A percentile compares a stretch with the other conserved stretches of the same genome.
phyloP scores from a whole-genome alignment of 2,113 vertebrate genomes.

The Pollimyrus isidori region DNA sequence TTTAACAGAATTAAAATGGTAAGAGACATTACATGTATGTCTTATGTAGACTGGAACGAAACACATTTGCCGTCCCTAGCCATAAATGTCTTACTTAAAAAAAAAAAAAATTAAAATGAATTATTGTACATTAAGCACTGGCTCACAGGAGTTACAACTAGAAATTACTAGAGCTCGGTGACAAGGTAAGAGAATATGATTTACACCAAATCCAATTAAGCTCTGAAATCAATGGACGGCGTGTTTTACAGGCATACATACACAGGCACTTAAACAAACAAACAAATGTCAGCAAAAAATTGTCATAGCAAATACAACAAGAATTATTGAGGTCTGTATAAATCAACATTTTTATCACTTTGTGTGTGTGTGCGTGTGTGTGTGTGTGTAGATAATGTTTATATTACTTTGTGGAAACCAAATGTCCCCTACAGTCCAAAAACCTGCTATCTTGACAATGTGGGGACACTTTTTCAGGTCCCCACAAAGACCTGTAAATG shows the following conservation, averaged over 20 bases:
- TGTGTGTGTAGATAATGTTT: not conserved
- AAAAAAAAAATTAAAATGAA: not conserved
- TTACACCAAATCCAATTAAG: not conserved
- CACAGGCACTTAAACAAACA: not conserved
- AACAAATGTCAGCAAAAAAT: not conserved
- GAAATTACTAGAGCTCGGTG: not conserved
- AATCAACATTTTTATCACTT: not conserved
- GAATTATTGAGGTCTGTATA: not conserved
- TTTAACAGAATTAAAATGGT: not conserved
- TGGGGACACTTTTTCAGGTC: too few relatives aligned
- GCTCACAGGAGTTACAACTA: not conserved
- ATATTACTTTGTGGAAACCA: not conserved
- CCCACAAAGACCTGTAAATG: not conserved
- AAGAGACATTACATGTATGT: not conserved
- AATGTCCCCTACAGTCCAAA: not conserved
- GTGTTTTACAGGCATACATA: not conserved
- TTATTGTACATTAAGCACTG: not conserved
- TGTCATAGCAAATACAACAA: not conserved
- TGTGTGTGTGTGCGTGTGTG: not conserved
- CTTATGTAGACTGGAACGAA: not conserved
- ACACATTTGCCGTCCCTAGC: not conserved
- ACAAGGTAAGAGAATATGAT: not conserved
- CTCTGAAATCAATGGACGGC: not conserved
- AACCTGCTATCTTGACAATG: not conserved
- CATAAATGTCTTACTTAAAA: not conserved